Base-by-base conservation (phyloP, 2,113 vertebrate genomes). In the Motacilla tschutschensis region DNA sequence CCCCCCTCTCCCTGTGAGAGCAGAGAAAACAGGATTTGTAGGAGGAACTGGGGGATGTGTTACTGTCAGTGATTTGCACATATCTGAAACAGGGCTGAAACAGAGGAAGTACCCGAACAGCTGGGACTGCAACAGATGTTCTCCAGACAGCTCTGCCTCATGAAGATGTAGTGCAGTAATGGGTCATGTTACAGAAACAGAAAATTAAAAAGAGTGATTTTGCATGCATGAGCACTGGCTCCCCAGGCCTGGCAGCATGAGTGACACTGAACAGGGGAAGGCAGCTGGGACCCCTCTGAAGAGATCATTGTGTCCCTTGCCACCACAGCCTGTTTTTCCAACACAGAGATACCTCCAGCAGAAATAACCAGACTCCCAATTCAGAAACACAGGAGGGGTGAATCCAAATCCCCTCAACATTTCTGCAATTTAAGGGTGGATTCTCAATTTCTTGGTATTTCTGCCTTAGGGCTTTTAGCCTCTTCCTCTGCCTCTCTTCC, bases 111-210 rank as follows among this genome's bases (percentile, higher is more conserved):
- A 64, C 88, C 38, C 41, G 14, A 96, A 92, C 96, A 96, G 95
- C 96, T 96, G 95, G 93, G 90, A 54, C 84, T 83, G 87, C 85
- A 93, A 83, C 96, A 96, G 96, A 96, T 96, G 96, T 96, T 96
- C 92, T 91, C 88, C 94, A 96, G 96, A 96, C 96, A 95, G 93
- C 83, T 78, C 88, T 92, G 89, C 94, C 88, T 89, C 83, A 80
- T 91, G 92, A 93, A 95, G 95, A 96, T 95, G 90, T 91, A 91
- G 90, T 89, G 6, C 51, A 90, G 82, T 9, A 77, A 75, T 3
- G 85, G 94, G 91, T 96, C 93, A 70, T 74, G 80, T 96, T 95
- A 94, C 95, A 95, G 92, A 88, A 91, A 93, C 81, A 93, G 91
- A 93, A 77, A 93, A 92, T 92, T 85, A 40, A 92, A 94, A 87